Base-by-base conservation (phyloP, 2,888 invertebrate species). In the Trachelus iudaicus region DNA sequence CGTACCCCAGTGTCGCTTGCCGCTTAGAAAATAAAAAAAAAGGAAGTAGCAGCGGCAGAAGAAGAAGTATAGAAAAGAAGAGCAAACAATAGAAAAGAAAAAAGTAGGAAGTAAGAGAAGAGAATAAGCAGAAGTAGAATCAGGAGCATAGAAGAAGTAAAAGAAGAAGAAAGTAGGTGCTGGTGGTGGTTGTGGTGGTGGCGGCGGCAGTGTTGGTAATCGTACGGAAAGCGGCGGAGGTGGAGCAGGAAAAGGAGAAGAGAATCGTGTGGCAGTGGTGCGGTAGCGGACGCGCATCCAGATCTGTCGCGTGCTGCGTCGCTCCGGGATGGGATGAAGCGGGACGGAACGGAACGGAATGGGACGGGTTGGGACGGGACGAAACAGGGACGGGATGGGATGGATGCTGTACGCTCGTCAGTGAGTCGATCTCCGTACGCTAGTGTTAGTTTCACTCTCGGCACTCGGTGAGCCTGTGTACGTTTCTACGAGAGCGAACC, bases 391-490 rank as follows among this genome's bases (percentile, higher is more conserved):
- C 35, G 74, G 37, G 83, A 86, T 84, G 86, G 85, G 83, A 86
- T 85, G 87, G 87, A 87, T 85, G 85, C 82, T 86, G 85, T 79
- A 83, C 83, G 81, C 78, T 83, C 81, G 85, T 85, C 84, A 84
- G 83, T 82, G 81, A 85, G 86, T 84, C 84, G 86, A 84, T 84
- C 82, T 79, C 81, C 78, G 82, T 81, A 81, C 82, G 81, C 78
- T 86, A 81, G 83, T 87, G 84, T 84, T 86, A 84, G 87, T 87
- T 87, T 87, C 87, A 87, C 87, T 88, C 85, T 88, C 87, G 84
- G 83, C 87, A 79, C 82, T 85, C 82, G 81, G 81, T 83, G 85
- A 79, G 74, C 75, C 76, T 78, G 81, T 78, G 80, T 79, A 81
- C 78, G 74, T 30, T 85, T 88, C 85, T 85, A 83, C 86, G 87